Base-by-base conservation (phyloP, 2,888 invertebrate species). In the Tenthredo mesomela region DNA sequence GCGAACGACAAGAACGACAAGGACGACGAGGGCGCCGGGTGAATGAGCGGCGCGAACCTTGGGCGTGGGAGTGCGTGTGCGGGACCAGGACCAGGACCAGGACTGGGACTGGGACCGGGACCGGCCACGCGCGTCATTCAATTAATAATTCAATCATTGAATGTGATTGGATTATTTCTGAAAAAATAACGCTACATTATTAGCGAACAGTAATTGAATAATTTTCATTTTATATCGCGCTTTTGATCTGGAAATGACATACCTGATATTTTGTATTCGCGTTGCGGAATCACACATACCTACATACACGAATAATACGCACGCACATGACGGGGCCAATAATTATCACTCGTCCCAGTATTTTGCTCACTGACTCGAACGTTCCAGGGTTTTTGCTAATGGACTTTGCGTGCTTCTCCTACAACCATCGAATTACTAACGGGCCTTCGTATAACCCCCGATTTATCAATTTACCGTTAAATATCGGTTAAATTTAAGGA, bases 141-240 rank as follows among this genome's bases (percentile, higher is more conserved):
- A 93, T 93, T 93, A 92, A 92, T 92, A 93, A 93, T 93, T 91
- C 92, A 92, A 92, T 93, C 92, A 92, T 91, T 90, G 91, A 89
- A 89, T 90, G 88, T 91, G 91, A 92, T 92, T 92, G 90, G 90
- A 92, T 92, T 93, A 92, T 89, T 89, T 89, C 90, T 89, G 87
- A 88, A 40, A 71, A 67, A 67, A 61, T 40, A 82, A 82, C 21
- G 65, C 40, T 67, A 40, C 80, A 70, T 43, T 84, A 82, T 88
- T 87, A 87, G 88, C 84, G 84, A 85, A 80, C 86, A 84, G 88
- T 87, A 88, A 89, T 90, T 89, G 88, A 90, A 90, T 92, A 90
- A 91, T 91, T 89, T 90, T 87, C 85, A 87, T 90, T 91, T 89
- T 88, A 89, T 86, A 87, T 87, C 86, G 83, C 80, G 88, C 88